Percentiles rank a stretch among this genome's conserved stretches.
phyloP scores from a whole-genome alignment of 1,140 invertebrate species.

The Zaprionus tsacasi region DNA sequence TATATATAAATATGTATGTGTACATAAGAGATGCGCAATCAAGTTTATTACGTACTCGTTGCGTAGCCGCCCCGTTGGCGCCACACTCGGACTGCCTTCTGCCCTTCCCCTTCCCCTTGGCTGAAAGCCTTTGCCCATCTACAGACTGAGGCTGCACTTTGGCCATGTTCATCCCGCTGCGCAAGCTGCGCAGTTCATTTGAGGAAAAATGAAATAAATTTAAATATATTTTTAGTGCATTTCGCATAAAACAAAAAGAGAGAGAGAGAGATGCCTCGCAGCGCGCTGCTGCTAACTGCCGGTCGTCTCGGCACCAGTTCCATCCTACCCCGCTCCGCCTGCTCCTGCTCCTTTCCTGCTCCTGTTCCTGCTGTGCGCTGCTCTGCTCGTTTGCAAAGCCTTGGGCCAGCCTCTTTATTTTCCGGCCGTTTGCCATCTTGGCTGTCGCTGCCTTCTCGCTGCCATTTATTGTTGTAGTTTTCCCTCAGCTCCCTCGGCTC shows the following conservation, averaged over 20 bases:
- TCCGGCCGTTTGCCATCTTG: constrained; percentile 78
- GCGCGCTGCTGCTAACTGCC: constrained; percentile 21
- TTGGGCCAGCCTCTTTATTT: constrained; percentile 69
- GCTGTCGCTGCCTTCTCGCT: constrained; percentile 40
- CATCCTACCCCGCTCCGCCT: background rate
- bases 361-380: constrained; percentile 11
- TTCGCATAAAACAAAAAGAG: constrained; percentile 78
- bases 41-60: constrained; percentile 71
- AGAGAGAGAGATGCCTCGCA: constrained; percentile 62
- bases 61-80: constrained; percentile 71
- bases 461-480: constrained; percentile 81
- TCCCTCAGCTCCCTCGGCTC: constrained; percentile 4
- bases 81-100: constrained; percentile 47
- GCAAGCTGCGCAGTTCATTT: constrained; percentile 73
- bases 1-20: constrained; percentile 10
- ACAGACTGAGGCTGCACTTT: constrained; percentile 40
- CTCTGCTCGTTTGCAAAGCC: constrained; percentile 46
- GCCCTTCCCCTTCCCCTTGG: background rate
- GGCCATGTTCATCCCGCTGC: constrained; percentile 35
- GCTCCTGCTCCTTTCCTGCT: background rate
- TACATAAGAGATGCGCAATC: constrained; percentile 76
- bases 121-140: constrained; percentile 34
- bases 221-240: constrained; percentile 83
- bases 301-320: background rate
- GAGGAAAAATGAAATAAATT: constrained; percentile 80